Evolutionary conservation across 2,797 vertebrate species (phyloP).

Genomic region (Bovichtus variegatus): DNA sequence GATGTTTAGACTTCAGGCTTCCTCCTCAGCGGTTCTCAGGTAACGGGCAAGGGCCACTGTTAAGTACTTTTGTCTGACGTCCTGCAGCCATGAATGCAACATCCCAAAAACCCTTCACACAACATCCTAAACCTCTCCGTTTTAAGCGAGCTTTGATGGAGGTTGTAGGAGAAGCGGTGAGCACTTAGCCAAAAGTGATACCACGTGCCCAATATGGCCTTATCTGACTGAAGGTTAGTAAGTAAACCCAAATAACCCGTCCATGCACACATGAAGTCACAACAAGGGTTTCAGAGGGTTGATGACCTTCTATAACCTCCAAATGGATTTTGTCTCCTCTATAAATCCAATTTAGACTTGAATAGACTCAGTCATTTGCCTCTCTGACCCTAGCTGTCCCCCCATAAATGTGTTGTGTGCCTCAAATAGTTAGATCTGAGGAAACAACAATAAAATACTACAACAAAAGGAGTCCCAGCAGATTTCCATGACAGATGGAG

Average conservation of each 20-base stretch:
- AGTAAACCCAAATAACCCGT: conserved; percentile 54
- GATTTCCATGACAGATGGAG: conserved; percentile 59
- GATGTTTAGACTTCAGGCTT: conserved; percentile 73
- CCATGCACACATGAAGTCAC: background rate
- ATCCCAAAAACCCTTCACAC: background rate
- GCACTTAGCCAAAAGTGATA: conserved; percentile 35
- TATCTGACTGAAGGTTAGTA: conserved; percentile 22
- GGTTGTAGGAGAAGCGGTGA: background rate
- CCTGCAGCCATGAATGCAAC: conserved; percentile 3
- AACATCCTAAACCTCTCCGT: conserved; percentile 10
- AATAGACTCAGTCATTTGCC: conserved; percentile 8
- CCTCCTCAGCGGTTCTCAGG: conserved; percentile 65
- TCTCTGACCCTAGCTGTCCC: conserved; percentile 7
- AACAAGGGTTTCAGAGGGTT: conserved; percentile 16
- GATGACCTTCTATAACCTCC: conserved; percentile 16
- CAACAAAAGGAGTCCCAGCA: conserved; percentile 46
- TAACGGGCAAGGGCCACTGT: conserved; percentile 28
- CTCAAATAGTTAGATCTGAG: conserved; percentile 23
- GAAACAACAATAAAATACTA: conserved; percentile 58
- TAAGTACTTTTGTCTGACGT: conserved; percentile 26
- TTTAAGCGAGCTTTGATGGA: background rate
- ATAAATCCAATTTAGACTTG: conserved; percentile 1
- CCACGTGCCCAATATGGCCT: conserved; percentile 10
- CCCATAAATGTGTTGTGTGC: conserved; percentile 20
- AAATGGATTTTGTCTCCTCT: background rate